Evolutionary conservation across 2,888 invertebrate genomes (phyloP), one percentile per base, ranked within the genome.

Genomic region (Laspeyria flexula): DNA sequence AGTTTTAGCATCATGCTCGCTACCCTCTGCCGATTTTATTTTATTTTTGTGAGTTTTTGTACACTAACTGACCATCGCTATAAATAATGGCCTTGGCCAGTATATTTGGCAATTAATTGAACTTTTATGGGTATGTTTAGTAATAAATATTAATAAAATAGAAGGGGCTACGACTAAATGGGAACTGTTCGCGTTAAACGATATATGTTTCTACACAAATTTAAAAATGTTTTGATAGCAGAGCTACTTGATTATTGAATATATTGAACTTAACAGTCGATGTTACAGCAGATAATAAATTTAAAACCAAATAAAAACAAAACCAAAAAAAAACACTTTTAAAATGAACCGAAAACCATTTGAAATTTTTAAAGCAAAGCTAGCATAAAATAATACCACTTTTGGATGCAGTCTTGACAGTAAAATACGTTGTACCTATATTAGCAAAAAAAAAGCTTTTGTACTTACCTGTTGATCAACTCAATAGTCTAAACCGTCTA

Each of bases 1-100:
- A 81, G 79, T 83, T 86, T 84, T 81, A 85, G 78, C 77, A 78
- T 78, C 81, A 76, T 73, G 77, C 75, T 75, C 73, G 70, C 66
- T 71, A 67, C 65, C 67, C 65, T 65, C 60, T 50, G 50, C 59
- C 60, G 68, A 65, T 71, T 73, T 64, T 60, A 62, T 73, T 75
- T 69, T 66, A 29, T 43, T 57, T 45, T 47, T 41, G 18, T 9
- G 41, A 16, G 21, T 35, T 53, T 60, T 60, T 55, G 33, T 43
- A 43, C 47, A 39, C 55, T 54, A 55, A 43, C 57, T 55, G 52
- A 60, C 54, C 53, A 39, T 45, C 34, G 10, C 47, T 50, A 53
- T 66, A 66, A 66, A 66, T 66, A 54, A 59, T 58, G 16, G 45
- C 10, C 30, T 39, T 13, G 16, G 42, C 23, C 64, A 44, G 44